Conservation (phyloP, 2,888 invertebrate species). For the Synergus japonicus region DNA sequence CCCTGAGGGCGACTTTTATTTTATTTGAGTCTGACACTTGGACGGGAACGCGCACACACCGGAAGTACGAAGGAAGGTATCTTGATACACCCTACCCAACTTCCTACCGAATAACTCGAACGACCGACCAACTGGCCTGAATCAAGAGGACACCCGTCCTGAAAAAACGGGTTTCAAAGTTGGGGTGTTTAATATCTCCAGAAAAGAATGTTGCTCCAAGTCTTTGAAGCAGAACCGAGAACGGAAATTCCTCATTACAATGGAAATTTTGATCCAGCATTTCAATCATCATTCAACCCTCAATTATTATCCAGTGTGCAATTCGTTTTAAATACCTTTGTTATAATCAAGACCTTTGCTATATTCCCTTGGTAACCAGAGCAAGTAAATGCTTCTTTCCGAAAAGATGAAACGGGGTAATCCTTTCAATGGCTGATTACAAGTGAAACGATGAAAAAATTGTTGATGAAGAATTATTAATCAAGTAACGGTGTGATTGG, state of each 20-base stretch:
- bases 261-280: too few relatives aligned
- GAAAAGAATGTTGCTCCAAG: too few relatives aligned
- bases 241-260: too few relatives aligned
- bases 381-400: neutral
- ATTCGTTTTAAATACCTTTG: too few relatives aligned
- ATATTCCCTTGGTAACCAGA: too few relatives aligned
- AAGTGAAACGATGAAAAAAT: neutral
- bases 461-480: neutral
- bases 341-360: too few relatives aligned
- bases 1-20: slow-evolving; percentile 71
- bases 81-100: slow-evolving; percentile 16
- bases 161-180: neutral
- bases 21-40: slow-evolving; percentile 73
- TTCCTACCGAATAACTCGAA: slow-evolving; percentile 6
- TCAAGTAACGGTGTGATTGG: slow-evolving; percentile 1
- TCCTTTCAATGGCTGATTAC: neutral
- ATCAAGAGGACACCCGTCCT: neutral
- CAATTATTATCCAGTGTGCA: too few relatives aligned
- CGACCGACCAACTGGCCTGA: slow-evolving; percentile 42
- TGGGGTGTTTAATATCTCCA: neutral
- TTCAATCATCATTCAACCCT: too few relatives aligned
- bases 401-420: neutral
- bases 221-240: too few relatives aligned
- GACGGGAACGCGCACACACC: slow-evolving; percentile 67
- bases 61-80: slow-evolving; percentile 60